A percentile compares a stretch with the other conserved stretches of the same genome.
phyloP scores from a whole-genome alignment of 2,888 invertebrate species.

The Melolontha melolontha region DNA sequence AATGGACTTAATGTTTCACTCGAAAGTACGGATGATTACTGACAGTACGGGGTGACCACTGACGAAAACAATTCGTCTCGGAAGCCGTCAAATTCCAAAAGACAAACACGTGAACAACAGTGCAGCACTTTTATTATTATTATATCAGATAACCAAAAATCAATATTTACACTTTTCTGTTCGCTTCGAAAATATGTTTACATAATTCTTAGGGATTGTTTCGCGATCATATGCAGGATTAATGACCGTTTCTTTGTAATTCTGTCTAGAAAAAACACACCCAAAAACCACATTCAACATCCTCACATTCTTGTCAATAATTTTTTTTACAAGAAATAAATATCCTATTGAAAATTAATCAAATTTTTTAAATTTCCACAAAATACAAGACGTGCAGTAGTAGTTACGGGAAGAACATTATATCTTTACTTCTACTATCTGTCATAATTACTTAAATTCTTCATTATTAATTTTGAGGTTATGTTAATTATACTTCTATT shows the following conservation, averaged over 20 bases:
- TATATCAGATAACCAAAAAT: slow-evolving; percentile 38
- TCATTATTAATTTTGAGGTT: slow-evolving; percentile 38
- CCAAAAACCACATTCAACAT: slow-evolving; percentile 24
- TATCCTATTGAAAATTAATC: not conserved
- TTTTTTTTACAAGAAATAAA: slow-evolving; percentile 9
- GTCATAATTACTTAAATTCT: slow-evolving; percentile 18
- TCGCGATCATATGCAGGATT: slow-evolving; percentile 4
- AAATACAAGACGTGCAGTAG: too few species aligned
- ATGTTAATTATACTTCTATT: slow-evolving; percentile 22
- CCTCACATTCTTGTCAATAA: slow-evolving; percentile 3
- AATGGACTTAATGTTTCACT: not conserved
- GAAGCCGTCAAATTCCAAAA: not conserved
- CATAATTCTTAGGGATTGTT: not conserved
- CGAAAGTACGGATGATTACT: slow-evolving; percentile 1
- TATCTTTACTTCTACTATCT: too few species aligned
- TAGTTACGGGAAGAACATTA: too few species aligned
- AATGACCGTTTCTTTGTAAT: not conserved
- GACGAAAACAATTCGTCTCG: slow-evolving; percentile 6
- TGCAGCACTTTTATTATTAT: slow-evolving; percentile 31
- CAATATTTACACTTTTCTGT: slow-evolving; percentile 40
- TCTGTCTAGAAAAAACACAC: slow-evolving; percentile 4
- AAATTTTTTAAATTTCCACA: slow-evolving; percentile 1
- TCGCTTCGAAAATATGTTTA: slow-evolving; percentile 29
- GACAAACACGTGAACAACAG: slow-evolving; percentile 24
- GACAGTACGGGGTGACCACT: not conserved